Base-by-base conservation (phyloP, 2,113 vertebrate species). In the Brienomyrus longianalis region DNA sequence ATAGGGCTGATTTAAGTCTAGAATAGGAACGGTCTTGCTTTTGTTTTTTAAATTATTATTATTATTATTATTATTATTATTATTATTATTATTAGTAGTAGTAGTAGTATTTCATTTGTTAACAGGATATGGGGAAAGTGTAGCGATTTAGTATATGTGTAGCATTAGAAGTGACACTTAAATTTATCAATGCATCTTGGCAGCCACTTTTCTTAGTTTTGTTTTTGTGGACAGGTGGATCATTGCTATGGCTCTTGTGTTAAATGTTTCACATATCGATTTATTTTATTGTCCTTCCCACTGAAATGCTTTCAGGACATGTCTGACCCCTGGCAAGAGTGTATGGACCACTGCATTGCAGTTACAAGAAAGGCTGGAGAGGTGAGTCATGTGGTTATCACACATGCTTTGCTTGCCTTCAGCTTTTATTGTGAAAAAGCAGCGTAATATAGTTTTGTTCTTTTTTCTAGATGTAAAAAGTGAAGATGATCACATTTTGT, bases 301-400 rank as follows among this genome's bases (percentile, higher is more conserved):
- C 45, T 52, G 23, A 35, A 51, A 52, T 52, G 27, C 17, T 35
- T 77, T 89, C 27, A 47, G 17, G 88, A 27, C 59, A 96, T 96
- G 95, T 89, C 77, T 52, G 95, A 96, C 47, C 90, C 92, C 0
- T 96, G 95, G 95, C 91, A 93, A 9, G 95, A 95, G 31, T 96
- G 95, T 52, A 93, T 95, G 95, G 94, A 95, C 31, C 90, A 92
- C 86, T 94, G 95, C 87, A 86, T 95, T 87, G 94, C 93, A 84
- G 93, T 96, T 86, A 93, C 95, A 43, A 94, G 92, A 89, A 74
- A 88, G 85, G 95, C 95, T 52, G 95, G 95, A 1, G 89, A 95
- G 94, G 95, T 96, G 84, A 93, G 91, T 0, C 15, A 59, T 48
- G 1, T 48, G 10, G 0, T 23, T 21, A n/a, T 83, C 39, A 21